Base-by-base conservation (phyloP, 2,888 invertebrate species). In the Ormyrus labotus region DNA sequence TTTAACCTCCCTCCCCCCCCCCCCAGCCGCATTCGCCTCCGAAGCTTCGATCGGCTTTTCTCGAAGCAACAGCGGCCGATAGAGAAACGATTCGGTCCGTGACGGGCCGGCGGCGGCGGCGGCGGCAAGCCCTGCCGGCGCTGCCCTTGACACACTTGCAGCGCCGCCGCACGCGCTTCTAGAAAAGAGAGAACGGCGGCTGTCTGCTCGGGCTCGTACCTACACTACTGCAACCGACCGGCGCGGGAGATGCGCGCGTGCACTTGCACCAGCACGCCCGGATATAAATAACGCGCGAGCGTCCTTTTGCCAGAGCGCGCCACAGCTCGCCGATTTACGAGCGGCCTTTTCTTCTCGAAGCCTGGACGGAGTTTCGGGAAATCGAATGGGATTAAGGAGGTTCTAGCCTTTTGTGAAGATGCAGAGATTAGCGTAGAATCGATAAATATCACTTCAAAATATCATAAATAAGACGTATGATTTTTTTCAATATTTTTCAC, bases 101-200 rank as follows among this genome's bases (percentile, higher is more conserved):
- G 34, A 34, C 34, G 34, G 34, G 34, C 4, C 34, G 34, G 13
- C 13, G 1, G 51, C 13, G 19, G 34, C 19, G 34, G 13, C 13
- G 1, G 51, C 13, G 19, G 34, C 19, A 53, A 57, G 11, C 53
- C 53, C 51, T 47, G 57, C 58, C 71, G 64, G 13, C 19, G 85
- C 83, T 87, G 90, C 89, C 90, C 90, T 90, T 90, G 90, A 90
- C 90, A 90, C 89, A 89, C 86, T 90, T 90, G 80, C 63, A n/a
- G 53, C 73, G 45, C 34, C 50, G 57, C 63, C 10, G 45, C 11
- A n/a, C 34, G 58, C 47, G 53, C 78, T 78, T 73, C 57, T 73
- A 68, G 60, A 68, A 70, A 64, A 51, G 60, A 71, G 51, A 76
- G 60, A 55, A 61, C 48, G 50, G 60, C 48, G 67, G 11, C n/a